These are phyloP conservation scores for Oryzaephilus surinamensis DNA, from an alignment of 1,140 invertebrate genomes.

Conservation along the genomic window DNA sequence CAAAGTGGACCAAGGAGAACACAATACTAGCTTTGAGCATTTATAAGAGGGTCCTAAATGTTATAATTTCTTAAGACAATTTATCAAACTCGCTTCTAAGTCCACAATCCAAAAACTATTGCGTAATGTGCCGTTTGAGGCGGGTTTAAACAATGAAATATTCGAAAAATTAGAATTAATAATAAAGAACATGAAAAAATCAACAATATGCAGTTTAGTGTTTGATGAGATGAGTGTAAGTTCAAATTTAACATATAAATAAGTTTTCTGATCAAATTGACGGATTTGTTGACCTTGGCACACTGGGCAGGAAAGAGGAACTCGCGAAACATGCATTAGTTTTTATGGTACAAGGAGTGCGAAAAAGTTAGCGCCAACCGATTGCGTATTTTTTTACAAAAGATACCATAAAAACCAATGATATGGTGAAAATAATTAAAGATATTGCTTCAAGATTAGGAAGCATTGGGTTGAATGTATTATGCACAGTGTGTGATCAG, in stretches of 20 bases:
- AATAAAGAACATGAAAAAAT: neutral
- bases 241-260: neutral
- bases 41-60: conserved; percentile 1
- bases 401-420: neutral
- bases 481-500: conserved; percentile 2
- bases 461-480: neutral
- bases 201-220: neutral
- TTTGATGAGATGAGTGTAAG: conserved; percentile 1
- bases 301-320: neutral
- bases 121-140: neutral
- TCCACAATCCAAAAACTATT: conserved; percentile 2
- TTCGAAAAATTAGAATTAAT: neutral
- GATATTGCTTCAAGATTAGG: neutral
- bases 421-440: neutral
- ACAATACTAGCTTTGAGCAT: neutral
- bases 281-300: neutral
- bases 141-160: conserved; percentile 1
- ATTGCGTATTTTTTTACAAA: conserved; percentile 2
- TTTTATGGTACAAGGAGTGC: conserved; percentile 3
- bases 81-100: conserved; percentile 2
- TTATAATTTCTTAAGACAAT: neutral
- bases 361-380: neutral
- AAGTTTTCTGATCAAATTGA: neutral
- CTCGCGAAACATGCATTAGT: conserved; percentile 1
- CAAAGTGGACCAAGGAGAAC: neutral